Percentiles rank a stretch among this genome's conserved stretches.
phyloP scores from a whole-genome alignment of 2,888 invertebrate genomes.

The Fragum fragum region DNA sequence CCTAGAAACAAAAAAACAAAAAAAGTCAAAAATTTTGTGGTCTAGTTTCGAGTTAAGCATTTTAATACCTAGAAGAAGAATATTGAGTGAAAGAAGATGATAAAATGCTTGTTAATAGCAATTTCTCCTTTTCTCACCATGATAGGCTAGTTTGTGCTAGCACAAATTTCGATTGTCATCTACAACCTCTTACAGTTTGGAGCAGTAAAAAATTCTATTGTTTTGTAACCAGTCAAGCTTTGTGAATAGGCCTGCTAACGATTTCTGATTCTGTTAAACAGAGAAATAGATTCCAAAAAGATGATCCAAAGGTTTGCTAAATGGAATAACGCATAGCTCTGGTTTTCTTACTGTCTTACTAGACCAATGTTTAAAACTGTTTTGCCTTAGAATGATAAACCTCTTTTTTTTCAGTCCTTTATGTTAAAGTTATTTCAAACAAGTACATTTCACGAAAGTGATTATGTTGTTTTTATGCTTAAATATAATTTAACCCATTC shows the following conservation, averaged over 20 bases:
- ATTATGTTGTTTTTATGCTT: no score
- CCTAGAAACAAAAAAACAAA: no score
- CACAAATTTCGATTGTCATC: no score
- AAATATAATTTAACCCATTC: no score
- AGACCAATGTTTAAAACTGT: background rate
- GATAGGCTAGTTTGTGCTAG: no score
- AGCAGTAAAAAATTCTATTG: no score
- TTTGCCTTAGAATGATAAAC: background rate
- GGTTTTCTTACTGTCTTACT: slow-evolving; percentile 11
- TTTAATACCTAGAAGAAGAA: no score
- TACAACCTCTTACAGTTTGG: no score
- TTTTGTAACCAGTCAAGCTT: background rate
- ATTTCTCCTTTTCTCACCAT: background rate
- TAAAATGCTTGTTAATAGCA: background rate
- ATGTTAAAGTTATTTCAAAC: background rate
- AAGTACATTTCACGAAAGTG: background rate
- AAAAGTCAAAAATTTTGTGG: no score
- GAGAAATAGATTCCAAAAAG: slow-evolving; percentile 67
- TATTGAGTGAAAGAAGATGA: background rate
- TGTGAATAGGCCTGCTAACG: background rate
- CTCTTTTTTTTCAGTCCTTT: background rate
- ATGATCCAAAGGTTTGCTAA: slow-evolving; percentile 63
- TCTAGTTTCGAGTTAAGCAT: no score
- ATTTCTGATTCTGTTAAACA: slow-evolving; percentile 17
- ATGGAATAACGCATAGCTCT: background rate